phyloP scores from a whole-genome alignment of 2,888 invertebrate species.

The Perizoma flavofasciatum region DNA sequence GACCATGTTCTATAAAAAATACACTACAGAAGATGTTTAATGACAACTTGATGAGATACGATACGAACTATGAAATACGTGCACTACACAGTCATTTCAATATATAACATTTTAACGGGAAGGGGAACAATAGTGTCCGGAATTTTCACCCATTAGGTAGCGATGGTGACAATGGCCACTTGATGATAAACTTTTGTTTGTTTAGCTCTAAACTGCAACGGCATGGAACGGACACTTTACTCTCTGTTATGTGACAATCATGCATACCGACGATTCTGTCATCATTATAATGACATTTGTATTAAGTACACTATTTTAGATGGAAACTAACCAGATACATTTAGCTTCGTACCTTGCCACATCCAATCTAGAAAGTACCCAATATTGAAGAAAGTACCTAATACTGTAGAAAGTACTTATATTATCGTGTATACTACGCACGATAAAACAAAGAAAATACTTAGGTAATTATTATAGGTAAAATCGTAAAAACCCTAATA shows the following conservation, averaged over 20 bases:
- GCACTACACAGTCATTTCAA: slow-evolving; percentile 28
- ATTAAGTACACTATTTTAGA: background rate
- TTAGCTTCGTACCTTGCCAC: no score
- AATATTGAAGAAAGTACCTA: no score
- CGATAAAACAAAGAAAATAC: no score
- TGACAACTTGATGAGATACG: slow-evolving; percentile 4
- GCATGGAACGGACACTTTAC: slow-evolving; percentile 45
- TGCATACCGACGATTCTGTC: slow-evolving; percentile 1
- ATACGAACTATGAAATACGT: slow-evolving; percentile 26
- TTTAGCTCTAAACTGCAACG: slow-evolving; percentile 45
- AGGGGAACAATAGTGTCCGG: slow-evolving; percentile 50
- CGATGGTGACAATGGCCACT: slow-evolving; percentile 55
- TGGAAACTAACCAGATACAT: background rate
- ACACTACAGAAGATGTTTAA: background rate
- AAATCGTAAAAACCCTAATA: no score
- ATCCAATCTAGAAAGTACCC: no score
- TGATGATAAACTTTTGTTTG: slow-evolving; percentile 53
- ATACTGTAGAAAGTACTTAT: no score
- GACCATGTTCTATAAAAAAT: background rate
- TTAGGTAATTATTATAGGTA: no score
- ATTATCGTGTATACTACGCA: no score
- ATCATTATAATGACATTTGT: slow-evolving; percentile 6
- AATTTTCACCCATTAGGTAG: slow-evolving; percentile 48
- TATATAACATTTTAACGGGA: slow-evolving; percentile 40
- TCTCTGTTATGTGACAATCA: slow-evolving; percentile 17